A percentile compares a stretch with the other conserved stretches of the same genome.
These are phyloP conservation scores for Oegoconia quadripuncta DNA, from an alignment of 2,888 invertebrate genomes.

Conservation along the genomic window DNA sequence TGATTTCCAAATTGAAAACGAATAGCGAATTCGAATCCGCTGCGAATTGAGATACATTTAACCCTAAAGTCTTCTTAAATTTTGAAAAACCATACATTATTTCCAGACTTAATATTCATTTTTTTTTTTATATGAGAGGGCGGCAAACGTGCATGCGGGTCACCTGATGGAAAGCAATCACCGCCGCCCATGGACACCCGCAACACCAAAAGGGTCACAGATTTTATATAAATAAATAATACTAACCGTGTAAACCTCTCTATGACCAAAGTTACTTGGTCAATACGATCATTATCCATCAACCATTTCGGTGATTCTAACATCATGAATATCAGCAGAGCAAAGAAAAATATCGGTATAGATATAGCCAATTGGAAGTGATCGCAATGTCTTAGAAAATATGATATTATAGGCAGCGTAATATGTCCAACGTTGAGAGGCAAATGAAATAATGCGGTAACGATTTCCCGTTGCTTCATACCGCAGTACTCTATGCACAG, in stretches of 20 bases:
- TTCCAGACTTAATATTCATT: neutral
- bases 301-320: slow-evolving; percentile 65
- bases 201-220: neutral
- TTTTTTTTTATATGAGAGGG: too few relatives aligned
- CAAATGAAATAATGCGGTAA: slow-evolving; percentile 52
- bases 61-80: too few relatives aligned
- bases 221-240: neutral
- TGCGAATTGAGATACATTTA: too few relatives aligned
- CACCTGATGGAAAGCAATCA: too few relatives aligned
- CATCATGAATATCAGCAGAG: slow-evolving; percentile 32
- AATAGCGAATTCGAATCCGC: too few relatives aligned
- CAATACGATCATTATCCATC: slow-evolving; percentile 43
- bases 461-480: slow-evolving; percentile 40
- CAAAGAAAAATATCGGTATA: slow-evolving; percentile 45
- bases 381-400: slow-evolving; percentile 48
- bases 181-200: neutral
- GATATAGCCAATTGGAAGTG: slow-evolving; percentile 51
- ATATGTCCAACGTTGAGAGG: slow-evolving; percentile 55
- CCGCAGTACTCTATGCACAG: slow-evolving; percentile 54
- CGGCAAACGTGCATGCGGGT: too few relatives aligned
- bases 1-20: too few relatives aligned
- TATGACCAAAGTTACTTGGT: slow-evolving; percentile 42
- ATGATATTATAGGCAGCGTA: slow-evolving; percentile 48
- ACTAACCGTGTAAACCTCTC: slow-evolving; percentile 39
- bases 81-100: too few relatives aligned